phyloP scores from a whole-genome alignment of 2,797 vertebrate species.

The Coluber constrictor region DNA sequence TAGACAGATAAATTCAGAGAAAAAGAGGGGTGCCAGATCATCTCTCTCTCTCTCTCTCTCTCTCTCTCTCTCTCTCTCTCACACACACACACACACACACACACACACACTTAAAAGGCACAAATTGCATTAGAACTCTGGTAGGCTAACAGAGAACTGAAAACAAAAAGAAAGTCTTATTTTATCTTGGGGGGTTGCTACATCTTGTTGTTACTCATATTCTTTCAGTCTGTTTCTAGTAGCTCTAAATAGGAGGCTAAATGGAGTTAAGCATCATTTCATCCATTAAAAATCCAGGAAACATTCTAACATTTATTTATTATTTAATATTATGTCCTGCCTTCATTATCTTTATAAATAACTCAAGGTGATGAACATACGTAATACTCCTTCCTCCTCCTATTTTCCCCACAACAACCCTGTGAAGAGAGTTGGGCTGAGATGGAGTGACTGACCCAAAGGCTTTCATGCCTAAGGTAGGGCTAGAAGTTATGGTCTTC shows the following conservation, averaged over 20 bases:
- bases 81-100: neutral
- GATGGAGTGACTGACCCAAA: no score
- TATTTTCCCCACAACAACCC: no score
- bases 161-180: neutral
- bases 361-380: no score
- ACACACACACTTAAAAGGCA: neutral
- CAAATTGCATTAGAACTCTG: neutral
- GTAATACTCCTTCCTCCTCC: no score
- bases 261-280: neutral
- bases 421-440: no score
- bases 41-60: neutral
- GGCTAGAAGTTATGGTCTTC: no score
- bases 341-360: neutral
- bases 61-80: constrained; percentile 45
- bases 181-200: neutral
- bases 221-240: neutral
- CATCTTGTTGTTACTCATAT: neutral
- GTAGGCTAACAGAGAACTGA: neutral
- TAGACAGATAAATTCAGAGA: neutral
- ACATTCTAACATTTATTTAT: neutral
- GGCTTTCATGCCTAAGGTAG: no score
- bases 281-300: neutral
- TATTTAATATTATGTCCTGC: neutral
- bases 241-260: neutral
- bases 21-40: neutral